A percentile compares a stretch with the other conserved stretches of the same genome.
Evolutionary conservation across 2,113 vertebrate species (phyloP).

Genomic region (Scolopax mira): DNA sequence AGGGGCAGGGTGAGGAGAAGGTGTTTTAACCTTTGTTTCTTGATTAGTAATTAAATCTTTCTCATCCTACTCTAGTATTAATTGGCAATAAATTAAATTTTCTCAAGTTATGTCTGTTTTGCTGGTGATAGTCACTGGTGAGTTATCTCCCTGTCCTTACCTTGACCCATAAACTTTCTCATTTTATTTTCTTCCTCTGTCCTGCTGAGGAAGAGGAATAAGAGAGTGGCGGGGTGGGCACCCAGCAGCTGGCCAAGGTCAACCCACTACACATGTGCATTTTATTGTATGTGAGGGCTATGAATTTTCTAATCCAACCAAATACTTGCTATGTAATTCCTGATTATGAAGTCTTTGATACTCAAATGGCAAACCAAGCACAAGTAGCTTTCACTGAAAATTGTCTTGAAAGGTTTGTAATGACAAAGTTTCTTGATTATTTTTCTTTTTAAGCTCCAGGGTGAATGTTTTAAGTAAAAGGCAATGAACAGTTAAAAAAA

Average conservation of each 20-base stretch:
- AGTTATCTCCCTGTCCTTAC: background rate
- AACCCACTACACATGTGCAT: background rate
- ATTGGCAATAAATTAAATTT: background rate
- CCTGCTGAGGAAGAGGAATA: background rate
- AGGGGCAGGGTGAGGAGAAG: background rate
- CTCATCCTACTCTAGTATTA: background rate
- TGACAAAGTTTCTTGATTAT: background rate
- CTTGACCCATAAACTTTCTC: background rate
- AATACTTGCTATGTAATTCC: background rate
- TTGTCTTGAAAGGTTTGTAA: background rate
- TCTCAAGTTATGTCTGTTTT: background rate
- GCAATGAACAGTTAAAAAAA: background rate
- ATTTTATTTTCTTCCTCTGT: background rate
- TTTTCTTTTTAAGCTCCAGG: background rate
- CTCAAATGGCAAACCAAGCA: slow-evolving; percentile 10
- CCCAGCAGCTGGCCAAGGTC: background rate
- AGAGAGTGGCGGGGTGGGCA: background rate
- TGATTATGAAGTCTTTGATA: background rate
- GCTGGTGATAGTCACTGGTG: background rate
- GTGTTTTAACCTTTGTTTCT: background rate
- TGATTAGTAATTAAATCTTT: too few species aligned
- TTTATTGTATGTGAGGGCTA: background rate
- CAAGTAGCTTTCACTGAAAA: slow-evolving; percentile 13
- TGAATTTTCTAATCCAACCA: background rate
- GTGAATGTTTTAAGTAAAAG: background rate